Conservation (phyloP, 2,113 vertebrate genomes). For the Nesoenas mayeri region DNA sequence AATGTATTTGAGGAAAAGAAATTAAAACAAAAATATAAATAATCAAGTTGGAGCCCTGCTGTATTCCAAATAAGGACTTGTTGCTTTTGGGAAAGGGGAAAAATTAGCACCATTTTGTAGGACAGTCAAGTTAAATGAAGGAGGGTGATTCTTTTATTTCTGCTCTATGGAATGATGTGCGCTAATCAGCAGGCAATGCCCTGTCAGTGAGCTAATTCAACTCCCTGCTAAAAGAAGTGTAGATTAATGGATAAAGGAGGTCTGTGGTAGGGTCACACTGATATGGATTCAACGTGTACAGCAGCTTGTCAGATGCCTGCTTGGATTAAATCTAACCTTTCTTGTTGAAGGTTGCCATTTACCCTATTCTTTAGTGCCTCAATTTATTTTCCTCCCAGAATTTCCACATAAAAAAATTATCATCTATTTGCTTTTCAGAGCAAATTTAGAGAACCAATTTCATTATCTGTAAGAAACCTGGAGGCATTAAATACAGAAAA, state of each 20-base stretch:
- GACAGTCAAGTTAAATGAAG: slow-evolving; percentile 81
- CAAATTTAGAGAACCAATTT: slow-evolving; percentile 80
- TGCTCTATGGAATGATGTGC: slow-evolving; percentile 84
- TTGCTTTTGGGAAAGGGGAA: slow-evolving; percentile 77
- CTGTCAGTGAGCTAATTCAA: slow-evolving; percentile 93
- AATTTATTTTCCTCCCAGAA: slow-evolving; percentile 86
- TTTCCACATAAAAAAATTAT: slow-evolving; percentile 91
- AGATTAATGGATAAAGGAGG: slow-evolving; percentile 99
- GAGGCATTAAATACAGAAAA: slow-evolving; percentile 78
- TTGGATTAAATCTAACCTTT: slow-evolving; percentile 96
- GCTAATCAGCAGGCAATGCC: slow-evolving; percentile 91
- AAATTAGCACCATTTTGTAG: slow-evolving; percentile 81
- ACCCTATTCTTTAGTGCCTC: slow-evolving; percentile 91
- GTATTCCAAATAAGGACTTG: slow-evolving; percentile 73
- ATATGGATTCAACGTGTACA: slow-evolving; percentile 90
- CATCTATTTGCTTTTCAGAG: slow-evolving; percentile 86
- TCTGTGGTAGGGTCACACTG: slow-evolving; percentile 89
- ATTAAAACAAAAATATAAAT: neutral
- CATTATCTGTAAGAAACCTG: slow-evolving; percentile 78
- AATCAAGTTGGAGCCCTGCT: neutral
- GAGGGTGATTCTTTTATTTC: slow-evolving; percentile 82
- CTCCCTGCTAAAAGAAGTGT: slow-evolving; percentile 93
- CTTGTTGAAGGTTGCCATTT: slow-evolving; percentile 95
- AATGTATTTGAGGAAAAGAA: slow-evolving; percentile 41
- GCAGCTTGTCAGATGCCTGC: slow-evolving; percentile 96